A percentile compares a stretch with the other conserved stretches of the same genome.
Evolutionary conservation across 2,113 vertebrate genomes (phyloP).

Genomic region (Chionodraco myersi): DNA sequence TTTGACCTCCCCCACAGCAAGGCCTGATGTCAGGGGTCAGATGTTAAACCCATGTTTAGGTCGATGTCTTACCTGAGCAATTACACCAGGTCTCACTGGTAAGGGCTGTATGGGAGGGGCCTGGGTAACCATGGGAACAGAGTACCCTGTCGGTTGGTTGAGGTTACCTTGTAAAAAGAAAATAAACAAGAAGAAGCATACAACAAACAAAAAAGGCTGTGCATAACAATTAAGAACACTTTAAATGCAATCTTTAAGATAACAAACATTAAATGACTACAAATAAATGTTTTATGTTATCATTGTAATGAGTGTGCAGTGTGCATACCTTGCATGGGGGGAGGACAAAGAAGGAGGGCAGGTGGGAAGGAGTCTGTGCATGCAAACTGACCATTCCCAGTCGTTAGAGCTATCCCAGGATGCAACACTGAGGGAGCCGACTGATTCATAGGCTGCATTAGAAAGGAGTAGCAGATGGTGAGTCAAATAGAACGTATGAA

Average conservation of each 20-base stretch:
- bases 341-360: conserved; percentile 93
- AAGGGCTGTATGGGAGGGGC: conserved; percentile 92
- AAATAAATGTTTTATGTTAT: not conserved
- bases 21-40: not conserved
- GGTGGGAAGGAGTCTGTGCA: conserved; percentile 96
- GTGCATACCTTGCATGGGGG: conserved; percentile 91
- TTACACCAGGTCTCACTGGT: conserved; percentile 92
- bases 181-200: not conserved
- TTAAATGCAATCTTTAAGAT: not conserved
- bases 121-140: conserved; percentile 93
- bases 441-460: conserved; percentile 88
- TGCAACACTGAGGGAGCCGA: conserved; percentile 92
- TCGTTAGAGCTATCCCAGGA: conserved; percentile 92
- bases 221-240: not conserved
- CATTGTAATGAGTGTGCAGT: not conserved
- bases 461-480: conserved; percentile 48
- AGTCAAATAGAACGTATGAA: too few relatives aligned
- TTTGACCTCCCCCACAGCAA: too few relatives aligned
- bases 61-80: conserved; percentile 89
- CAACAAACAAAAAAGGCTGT: not conserved
- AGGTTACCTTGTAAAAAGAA: conserved; percentile 80
- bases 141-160: conserved; percentile 90
- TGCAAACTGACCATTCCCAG: conserved; percentile 92
- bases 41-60: not conserved
- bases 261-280: too few relatives aligned